A percentile compares a stretch with the other conserved stretches of the same genome.
These are phyloP conservation scores for Darevskia nairensis DNA, from an alignment of 2,797 vertebrate genomes.

Conservation along the genomic window DNA sequence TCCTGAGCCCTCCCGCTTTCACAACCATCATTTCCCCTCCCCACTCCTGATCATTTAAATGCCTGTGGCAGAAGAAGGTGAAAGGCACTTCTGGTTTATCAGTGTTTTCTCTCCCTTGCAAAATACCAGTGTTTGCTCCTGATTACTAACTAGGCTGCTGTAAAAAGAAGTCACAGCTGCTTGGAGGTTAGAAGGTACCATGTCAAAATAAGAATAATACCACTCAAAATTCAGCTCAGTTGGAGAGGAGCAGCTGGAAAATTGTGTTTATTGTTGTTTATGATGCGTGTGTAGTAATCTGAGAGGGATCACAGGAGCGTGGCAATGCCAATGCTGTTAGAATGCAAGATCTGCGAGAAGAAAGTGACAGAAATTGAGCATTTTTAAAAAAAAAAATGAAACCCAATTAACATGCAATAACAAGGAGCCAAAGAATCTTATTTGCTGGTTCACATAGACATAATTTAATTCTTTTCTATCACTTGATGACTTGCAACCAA, in stretches of 20 bases:
- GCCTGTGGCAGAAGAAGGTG: background rate
- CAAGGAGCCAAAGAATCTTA: background rate
- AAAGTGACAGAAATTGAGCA: background rate
- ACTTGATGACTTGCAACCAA: background rate
- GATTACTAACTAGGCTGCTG: background rate
- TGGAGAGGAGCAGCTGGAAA: background rate
- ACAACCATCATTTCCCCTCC: background rate
- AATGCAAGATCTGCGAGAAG: background rate
- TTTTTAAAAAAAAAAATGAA: background rate
- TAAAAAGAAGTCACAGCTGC: background rate
- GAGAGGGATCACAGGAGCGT: background rate
- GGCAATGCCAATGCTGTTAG: background rate
- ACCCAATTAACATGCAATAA: background rate
- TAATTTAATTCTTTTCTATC: background rate
- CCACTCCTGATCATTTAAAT: background rate
- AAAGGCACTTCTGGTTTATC: background rate
- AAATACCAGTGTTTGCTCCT: background rate
- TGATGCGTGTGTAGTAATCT: background rate
- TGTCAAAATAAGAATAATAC: background rate
- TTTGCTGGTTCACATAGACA: background rate
- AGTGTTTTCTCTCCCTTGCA: background rate
- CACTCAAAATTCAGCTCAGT: background rate
- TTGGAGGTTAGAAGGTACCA: background rate
- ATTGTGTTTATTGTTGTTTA: background rate
- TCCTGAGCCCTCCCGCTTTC: background rate